phyloP scores from a whole-genome alignment of 2,888 invertebrate genomes.

The Cosmia pyralina region DNA sequence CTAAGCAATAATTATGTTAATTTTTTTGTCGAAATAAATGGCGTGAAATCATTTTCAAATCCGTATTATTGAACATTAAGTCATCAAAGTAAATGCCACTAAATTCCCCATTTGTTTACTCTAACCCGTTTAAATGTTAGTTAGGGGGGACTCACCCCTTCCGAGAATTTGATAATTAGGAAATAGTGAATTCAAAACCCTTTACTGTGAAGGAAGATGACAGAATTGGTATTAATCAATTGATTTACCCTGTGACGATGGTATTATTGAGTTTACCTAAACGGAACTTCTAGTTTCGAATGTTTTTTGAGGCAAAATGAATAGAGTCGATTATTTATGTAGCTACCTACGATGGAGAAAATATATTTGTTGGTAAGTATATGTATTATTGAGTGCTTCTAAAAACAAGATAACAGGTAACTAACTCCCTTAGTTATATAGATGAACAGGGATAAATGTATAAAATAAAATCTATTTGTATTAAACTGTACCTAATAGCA shows the following conservation, averaged over 20 bases:
- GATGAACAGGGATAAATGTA: conserved; percentile 41
- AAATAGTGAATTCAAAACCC: conserved; percentile 88
- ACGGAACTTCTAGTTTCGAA: background rate
- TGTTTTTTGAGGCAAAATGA: background rate
- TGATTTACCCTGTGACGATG: conserved; percentile 67
- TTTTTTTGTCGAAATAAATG: background rate
- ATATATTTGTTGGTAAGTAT: conserved; percentile 1
- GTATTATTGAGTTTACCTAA: conserved; percentile 4
- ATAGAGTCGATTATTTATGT: background rate
- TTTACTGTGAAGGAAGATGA: conserved; percentile 77
- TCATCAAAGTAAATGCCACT: conserved; percentile 56
- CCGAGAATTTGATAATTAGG: conserved; percentile 82
- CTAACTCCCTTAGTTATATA: background rate
- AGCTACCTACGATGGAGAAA: background rate
- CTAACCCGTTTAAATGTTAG: conserved; percentile 66
- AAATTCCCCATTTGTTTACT: conserved; percentile 68
- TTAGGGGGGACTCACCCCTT: conserved; percentile 75
- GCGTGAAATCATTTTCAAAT: conserved; percentile 13
- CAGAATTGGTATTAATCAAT: conserved; percentile 77
- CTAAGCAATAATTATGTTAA: background rate
- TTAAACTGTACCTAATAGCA: background rate
- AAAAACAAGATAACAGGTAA: conserved; percentile 37
- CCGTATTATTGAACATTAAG: conserved; percentile 22
- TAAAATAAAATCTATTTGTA: conserved; percentile 20
- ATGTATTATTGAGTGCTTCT: conserved; percentile 4